Evolutionary conservation across 2,113 vertebrate genomes (phyloP).

Genomic region (Nothocercus nigrocapillus): DNA sequence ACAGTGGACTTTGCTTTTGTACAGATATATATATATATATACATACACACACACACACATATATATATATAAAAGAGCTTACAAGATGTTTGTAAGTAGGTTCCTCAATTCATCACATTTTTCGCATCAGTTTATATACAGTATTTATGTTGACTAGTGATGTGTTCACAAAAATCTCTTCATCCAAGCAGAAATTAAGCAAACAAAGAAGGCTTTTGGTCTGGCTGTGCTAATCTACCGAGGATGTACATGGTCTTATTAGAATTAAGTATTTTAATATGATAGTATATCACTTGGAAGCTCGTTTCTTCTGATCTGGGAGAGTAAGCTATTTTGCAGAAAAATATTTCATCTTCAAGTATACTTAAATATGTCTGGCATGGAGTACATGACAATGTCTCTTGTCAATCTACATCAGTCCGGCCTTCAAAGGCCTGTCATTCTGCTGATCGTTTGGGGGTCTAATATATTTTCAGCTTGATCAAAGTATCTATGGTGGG

Average conservation of each 20-base stretch:
- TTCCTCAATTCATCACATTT: background rate
- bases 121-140: accelerated
- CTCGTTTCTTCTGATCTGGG: background rate
- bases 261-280: background rate
- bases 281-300: background rate
- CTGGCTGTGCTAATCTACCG: background rate
- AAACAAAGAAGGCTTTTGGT: background rate
- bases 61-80: too few species aligned
- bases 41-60: too few species aligned
- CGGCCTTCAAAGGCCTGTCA: background rate
- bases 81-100: background rate
- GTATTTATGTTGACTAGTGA: background rate
- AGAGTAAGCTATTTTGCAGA: background rate
- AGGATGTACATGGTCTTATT: background rate
- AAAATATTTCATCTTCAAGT: background rate
- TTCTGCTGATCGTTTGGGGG: background rate
- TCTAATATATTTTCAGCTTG: background rate
- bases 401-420: background rate
- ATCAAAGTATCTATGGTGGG: background rate
- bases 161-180: background rate
- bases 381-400: background rate
- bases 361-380: background rate
- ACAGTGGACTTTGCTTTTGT: too few species aligned
- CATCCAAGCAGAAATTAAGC: background rate
- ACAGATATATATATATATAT: too few species aligned